Evolutionary conservation across 92 coral and sea anemone genomes (phyloP).

Genomic region (Paragorgia papillata): DNA sequence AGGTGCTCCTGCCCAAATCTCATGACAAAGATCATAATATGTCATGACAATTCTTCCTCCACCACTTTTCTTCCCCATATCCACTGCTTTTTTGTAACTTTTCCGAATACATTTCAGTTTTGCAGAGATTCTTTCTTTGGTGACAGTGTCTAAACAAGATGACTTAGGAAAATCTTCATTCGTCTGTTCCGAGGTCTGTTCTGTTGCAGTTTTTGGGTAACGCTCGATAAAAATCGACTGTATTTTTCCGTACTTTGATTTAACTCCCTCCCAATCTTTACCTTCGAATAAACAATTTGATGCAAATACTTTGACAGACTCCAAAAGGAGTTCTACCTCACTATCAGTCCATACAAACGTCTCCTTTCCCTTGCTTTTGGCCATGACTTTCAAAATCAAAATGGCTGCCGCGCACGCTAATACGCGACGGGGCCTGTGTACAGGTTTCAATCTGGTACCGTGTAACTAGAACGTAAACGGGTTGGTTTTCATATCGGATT

Average conservation of each 20-base stretch:
- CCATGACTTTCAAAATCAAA: too few relatives aligned
- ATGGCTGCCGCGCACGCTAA: too few relatives aligned
- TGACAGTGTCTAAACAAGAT: neutral
- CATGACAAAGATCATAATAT: slow-evolving; percentile 3
- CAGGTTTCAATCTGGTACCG: too few relatives aligned
- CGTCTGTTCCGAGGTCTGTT: too few relatives aligned
- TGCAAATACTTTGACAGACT: neutral
- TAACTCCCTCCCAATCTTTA: slow-evolving; percentile 5
- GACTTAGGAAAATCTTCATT: neutral
- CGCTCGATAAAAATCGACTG: neutral
- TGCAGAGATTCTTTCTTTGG: slow-evolving; percentile 9
- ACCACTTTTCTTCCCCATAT: neutral
- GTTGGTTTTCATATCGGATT: too few relatives aligned
- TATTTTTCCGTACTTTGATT: slow-evolving; percentile 4
- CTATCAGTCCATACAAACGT: neutral
- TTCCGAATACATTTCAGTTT: neutral
- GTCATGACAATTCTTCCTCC: slow-evolving; percentile 16
- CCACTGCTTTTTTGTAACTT: slow-evolving; percentile 2
- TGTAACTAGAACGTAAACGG: too few relatives aligned
- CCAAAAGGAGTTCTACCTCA: slow-evolving; percentile 3
- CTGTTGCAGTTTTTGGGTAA: neutral
- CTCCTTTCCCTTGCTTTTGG: neutral
- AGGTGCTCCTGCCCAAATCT: slow-evolving; percentile 1
- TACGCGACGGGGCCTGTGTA: too few relatives aligned
- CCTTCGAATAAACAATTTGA: slow-evolving; percentile 2